Evolutionary conservation across 1,140 invertebrate species (phyloP), one percentile per base, ranked within the genome.

Genomic region (Drosophila insularis): DNA sequence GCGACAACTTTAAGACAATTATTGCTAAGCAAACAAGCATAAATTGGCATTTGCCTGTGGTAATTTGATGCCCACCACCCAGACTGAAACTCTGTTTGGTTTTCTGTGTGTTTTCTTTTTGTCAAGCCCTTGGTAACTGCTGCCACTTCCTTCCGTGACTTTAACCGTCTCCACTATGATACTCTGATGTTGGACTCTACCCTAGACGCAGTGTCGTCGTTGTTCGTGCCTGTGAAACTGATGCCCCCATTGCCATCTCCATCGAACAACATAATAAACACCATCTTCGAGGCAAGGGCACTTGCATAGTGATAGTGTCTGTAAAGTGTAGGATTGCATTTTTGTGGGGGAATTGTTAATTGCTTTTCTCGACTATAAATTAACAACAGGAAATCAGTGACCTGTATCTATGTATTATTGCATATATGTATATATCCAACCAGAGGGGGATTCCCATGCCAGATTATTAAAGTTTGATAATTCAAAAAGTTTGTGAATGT

Each of bases 11-110:
- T 89, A 84, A 50, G 43, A 87, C 82, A 87, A 89, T 81, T 87
- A 87, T 87, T 89, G 82, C 84, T 69, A 87, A 82, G 82, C 82
- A 87, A 87, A 87, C 82, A 87, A 77, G 82, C 79, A 87, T 87
- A 86, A 86, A 87, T 87, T 87, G 71, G 80, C 75, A 81, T 68
- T 58, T 65, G 68, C 70, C 61, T 65, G 60, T 59, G 64, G 73
- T 75, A 75, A 74, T 74, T 67, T 73, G 73, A 75, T 64, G 72
- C 73, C 35, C 35, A 37, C 35, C 73, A 75, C 73, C 73, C 73
- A 75, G 72, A 63, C 73, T 70, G 39, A 39, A 23, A 32, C 17
- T 58, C 11, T 19, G 59, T 60, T 32, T 73, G 46, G 50, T 63
- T 27, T 27, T 54, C 11, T 23, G 13, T 54, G 4, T 54, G 21